These are phyloP conservation scores for Cryptus armator DNA, from an alignment of 2,888 invertebrate genomes.

Conservation along the genomic window DNA sequence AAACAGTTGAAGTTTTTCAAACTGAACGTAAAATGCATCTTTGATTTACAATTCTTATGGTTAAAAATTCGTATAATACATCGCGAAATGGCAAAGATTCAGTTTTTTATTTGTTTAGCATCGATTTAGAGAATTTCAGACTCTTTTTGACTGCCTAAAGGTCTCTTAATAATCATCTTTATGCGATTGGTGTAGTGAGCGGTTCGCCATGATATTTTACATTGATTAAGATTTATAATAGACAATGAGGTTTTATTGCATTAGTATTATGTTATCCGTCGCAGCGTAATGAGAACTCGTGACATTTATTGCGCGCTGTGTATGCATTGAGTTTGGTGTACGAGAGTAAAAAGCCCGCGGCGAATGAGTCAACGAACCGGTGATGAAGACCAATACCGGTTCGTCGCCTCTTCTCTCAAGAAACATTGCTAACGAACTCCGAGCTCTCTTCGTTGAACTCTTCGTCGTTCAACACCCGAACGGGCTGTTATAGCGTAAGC, in stretches of 20 bases:
- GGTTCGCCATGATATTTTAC: too few relatives aligned
- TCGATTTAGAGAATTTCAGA: too few relatives aligned
- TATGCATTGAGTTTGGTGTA: neutral
- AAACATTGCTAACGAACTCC: conserved; percentile 55
- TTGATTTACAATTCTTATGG: too few relatives aligned
- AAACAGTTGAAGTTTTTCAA: too few relatives aligned
- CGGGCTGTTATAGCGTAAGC: neutral
- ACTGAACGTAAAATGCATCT: too few relatives aligned
- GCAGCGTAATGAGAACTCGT: neutral
- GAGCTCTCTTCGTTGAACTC: conserved; percentile 29
- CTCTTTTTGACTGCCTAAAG: too few relatives aligned
- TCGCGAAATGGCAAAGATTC: too few relatives aligned
- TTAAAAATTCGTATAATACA: too few relatives aligned
- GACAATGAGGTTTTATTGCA: neutral
- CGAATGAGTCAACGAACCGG: conserved; percentile 49
- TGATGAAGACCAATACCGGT: conserved; percentile 40
- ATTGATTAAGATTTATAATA: neutral
- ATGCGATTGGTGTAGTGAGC: too few relatives aligned
- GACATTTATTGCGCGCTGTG: neutral
- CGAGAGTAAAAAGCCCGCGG: neutral
- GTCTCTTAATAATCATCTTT: too few relatives aligned
- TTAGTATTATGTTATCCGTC: conserved; percentile 2
- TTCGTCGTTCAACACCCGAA: conserved; percentile 6
- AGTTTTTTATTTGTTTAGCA: too few relatives aligned
- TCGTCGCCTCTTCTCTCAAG: conserved; percentile 30